Evolutionary conservation across 2,113 vertebrate species (phyloP), one percentile per base, ranked within the genome.

Genomic region (Eolophus roseicapilla): DNA sequence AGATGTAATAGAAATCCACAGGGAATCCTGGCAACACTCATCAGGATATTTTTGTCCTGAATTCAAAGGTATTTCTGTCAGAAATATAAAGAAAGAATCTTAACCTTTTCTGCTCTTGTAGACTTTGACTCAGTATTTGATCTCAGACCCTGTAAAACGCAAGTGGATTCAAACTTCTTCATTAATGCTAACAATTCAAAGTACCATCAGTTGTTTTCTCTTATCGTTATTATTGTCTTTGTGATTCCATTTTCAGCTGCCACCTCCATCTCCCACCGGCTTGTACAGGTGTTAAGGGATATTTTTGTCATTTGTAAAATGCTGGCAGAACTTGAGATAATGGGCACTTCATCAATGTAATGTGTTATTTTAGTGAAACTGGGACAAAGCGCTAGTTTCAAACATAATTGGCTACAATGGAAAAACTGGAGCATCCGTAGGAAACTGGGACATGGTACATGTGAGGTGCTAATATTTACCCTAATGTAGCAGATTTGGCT

Each of bases 351-450:
- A 67, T 60, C 92, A 96, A 92, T 0, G 89, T 60, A 50, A 76
- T 39, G 84, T 87, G 96, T 89, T 96, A 94, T 94, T 97, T 96
- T 92, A 96, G 91, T 55, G 83, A 96, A 97, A 95, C 69, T 96
- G 85, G 96, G 96, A 84, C 96, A 96, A 95, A 96, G 69, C 4
- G 6, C 90, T 88, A 31, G 44, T 78, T 96, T 97, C 93, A 92
- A 90, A 86, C 52, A 17, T 95, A 97, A 94, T 95, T 96, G 96
- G 75, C 57, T 96, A 83, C 87, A 90, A 80, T 60, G 52, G 60
- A 53, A 96, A 96, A 96, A 96, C 65, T 96, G 86, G 94, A 95
- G 83, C 92, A 96, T 62, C 75, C 0, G 0, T 37, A 49, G 49
- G 47, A 93, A 96, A 96, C 70, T 96, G 74, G 93, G 95, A 39